These are phyloP conservation scores for Pseudomugil gertrudae DNA, from an alignment of 2,797 vertebrate species.

Conservation along the genomic window DNA sequence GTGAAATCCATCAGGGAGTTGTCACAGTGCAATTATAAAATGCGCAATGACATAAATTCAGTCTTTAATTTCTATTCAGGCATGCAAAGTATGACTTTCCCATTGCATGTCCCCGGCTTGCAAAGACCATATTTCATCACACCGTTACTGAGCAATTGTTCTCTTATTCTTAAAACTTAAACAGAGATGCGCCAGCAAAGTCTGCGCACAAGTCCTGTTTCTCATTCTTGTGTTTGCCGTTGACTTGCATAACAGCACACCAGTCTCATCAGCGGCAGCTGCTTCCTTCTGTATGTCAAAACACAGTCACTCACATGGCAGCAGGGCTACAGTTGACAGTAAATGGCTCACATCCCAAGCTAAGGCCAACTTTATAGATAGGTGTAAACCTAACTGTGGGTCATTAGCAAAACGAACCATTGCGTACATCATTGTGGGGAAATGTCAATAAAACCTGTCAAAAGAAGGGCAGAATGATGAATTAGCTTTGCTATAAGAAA, in stretches of 20 bases:
- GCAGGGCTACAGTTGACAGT: conserved; percentile 30
- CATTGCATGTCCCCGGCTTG: conserved; percentile 10
- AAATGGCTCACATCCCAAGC: conserved; percentile 24
- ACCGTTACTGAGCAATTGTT: neutral
- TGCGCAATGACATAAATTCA: neutral
- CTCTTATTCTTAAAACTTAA: neutral
- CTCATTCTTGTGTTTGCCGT: conserved; percentile 7
- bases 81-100: conserved; percentile 37
- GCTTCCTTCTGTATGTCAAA: conserved; percentile 39
- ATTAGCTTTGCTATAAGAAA: conserved; percentile 23
- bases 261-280: conserved; percentile 5
- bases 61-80: conserved; percentile 23
- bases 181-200: conserved; percentile 21
- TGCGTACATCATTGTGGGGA: conserved; percentile 11
- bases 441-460: conserved; percentile 18
- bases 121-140: neutral
- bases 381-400: conserved; percentile 16
- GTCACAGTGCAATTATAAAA: neutral
- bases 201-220: conserved; percentile 10
- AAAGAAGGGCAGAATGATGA: conserved; percentile 22
- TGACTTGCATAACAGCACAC: conserved; percentile 28
- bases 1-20: conserved; percentile 3
- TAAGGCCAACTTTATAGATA: conserved; percentile 16
- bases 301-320: conserved; percentile 22
- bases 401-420: conserved; percentile 35